phyloP scores from a whole-genome alignment of 2,888 invertebrate species.

The Chrysotoxum bicinctum region DNA sequence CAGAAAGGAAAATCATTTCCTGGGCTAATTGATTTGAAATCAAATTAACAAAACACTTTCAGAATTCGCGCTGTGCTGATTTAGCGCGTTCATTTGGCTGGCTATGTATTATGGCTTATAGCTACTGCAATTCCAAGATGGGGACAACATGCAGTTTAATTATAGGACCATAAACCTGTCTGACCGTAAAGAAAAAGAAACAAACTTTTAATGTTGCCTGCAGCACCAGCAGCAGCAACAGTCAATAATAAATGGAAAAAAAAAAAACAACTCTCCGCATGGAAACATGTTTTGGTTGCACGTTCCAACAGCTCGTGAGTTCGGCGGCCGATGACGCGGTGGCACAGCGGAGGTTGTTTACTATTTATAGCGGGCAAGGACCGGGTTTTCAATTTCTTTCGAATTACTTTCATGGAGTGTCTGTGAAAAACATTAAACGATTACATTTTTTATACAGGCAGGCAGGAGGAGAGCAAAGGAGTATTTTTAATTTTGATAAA shows the following conservation, averaged over 20 bases:
- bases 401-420: slow-evolving; percentile 38
- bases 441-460: neutral
- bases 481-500: slow-evolving; percentile 18
- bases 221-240: neutral
- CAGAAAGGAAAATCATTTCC: slow-evolving; percentile 38
- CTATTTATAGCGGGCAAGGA: slow-evolving; percentile 59
- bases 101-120: neutral
- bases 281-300: slow-evolving; percentile 44
- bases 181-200: slow-evolving; percentile 22
- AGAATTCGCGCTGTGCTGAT: slow-evolving; percentile 24
- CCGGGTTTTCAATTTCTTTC: slow-evolving; percentile 60
- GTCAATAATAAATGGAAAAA: neutral
- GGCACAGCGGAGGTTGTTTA: slow-evolving; percentile 37
- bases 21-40: slow-evolving; percentile 58
- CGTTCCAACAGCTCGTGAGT: slow-evolving; percentile 2
- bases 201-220: slow-evolving; percentile 30
- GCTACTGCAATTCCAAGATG: slow-evolving; percentile 44
- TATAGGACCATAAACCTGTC: slow-evolving; percentile 62
- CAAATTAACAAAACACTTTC: slow-evolving; percentile 67
- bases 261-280: slow-evolving; percentile 3
- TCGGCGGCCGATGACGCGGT: slow-evolving; percentile 10
- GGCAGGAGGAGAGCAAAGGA: neutral
- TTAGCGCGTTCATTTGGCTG: neutral
- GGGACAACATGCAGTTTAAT: slow-evolving; percentile 58
- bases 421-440: slow-evolving; percentile 13